Evolutionary conservation across 2,888 invertebrate species (phyloP).

Genomic region (Rotaria sp.): DNA sequence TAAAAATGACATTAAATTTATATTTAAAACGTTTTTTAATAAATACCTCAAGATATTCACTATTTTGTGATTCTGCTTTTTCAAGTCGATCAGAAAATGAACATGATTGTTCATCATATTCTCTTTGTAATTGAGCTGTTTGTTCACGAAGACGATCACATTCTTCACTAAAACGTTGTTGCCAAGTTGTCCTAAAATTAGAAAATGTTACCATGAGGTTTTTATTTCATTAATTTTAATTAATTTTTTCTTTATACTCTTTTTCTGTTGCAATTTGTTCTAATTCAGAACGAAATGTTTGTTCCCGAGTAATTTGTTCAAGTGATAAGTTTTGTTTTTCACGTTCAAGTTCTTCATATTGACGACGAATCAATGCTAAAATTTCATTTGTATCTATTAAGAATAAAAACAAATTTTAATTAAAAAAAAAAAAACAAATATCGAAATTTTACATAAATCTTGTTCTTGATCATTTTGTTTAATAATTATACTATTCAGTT

Average conservation of each 20-base stretch:
- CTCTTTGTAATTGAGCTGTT: background rate
- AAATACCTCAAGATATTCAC: conserved; percentile 18
- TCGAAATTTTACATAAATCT: background rate
- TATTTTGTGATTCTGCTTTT: conserved; percentile 30
- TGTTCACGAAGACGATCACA: conserved; percentile 17
- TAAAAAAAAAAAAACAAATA: too few species aligned
- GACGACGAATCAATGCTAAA: background rate
- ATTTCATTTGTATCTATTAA: background rate
- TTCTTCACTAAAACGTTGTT: conserved; percentile 7
- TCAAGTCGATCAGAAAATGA: background rate
- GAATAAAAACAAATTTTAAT: too few species aligned
- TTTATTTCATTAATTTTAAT: background rate
- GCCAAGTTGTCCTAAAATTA: background rate
- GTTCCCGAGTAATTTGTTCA: conserved; percentile 29
- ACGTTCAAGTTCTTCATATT: background rate
- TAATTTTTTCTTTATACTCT: background rate
- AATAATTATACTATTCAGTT: background rate
- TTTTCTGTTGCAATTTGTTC: conserved; percentile 29
- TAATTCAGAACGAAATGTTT: conserved; percentile 32
- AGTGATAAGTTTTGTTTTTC: background rate
- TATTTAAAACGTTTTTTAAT: background rate
- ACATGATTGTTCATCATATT: conserved; percentile 4
- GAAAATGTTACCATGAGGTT: too few species aligned
- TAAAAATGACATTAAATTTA: background rate
- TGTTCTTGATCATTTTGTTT: background rate